phyloP scores from a whole-genome alignment of 2,113 vertebrate genomes.

The Eptesicus fuscus region DNA sequence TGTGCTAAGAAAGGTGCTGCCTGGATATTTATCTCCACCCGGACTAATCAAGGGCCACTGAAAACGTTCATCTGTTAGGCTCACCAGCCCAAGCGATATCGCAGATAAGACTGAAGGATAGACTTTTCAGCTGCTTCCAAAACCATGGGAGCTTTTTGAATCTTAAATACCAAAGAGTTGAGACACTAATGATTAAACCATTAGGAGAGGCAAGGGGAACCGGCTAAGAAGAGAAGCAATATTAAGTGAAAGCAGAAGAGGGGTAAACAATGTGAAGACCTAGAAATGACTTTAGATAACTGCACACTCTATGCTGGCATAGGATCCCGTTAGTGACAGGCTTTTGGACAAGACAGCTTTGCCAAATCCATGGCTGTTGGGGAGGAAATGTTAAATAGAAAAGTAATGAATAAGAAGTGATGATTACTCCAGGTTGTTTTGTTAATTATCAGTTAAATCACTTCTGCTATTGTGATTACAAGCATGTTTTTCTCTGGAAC shows the following conservation, averaged over 20 bases:
- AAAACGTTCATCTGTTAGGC: not conserved
- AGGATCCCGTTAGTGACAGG: not conserved
- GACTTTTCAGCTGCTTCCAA: not conserved
- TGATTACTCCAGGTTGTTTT: slow-evolving; percentile 55
- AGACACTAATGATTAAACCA: not conserved
- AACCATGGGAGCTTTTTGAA: not conserved
- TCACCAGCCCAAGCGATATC: not conserved
- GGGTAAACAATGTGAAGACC: not conserved
- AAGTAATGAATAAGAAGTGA: slow-evolving; percentile 26
- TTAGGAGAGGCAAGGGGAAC: not conserved
- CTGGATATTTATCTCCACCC: not conserved
- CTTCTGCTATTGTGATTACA: slow-evolving; percentile 44
- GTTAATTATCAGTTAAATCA: slow-evolving; percentile 65
- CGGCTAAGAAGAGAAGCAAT: not conserved
- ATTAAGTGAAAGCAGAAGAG: not conserved
- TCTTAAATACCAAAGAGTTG: not conserved
- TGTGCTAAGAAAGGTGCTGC: not conserved
- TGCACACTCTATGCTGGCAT: not conserved
- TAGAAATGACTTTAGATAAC: not conserved
- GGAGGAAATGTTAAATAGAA: slow-evolving; percentile 41
- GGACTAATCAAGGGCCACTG: not conserved
- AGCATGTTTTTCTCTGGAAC: slow-evolving; percentile 52
- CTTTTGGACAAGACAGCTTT: not conserved
- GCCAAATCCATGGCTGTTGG: slow-evolving; percentile 1
- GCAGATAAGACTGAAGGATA: not conserved